A percentile compares a stretch with the other conserved stretches of the same genome.
phyloP scores from a whole-genome alignment of 2,888 invertebrate genomes.

The Cheilosia grossa region DNA sequence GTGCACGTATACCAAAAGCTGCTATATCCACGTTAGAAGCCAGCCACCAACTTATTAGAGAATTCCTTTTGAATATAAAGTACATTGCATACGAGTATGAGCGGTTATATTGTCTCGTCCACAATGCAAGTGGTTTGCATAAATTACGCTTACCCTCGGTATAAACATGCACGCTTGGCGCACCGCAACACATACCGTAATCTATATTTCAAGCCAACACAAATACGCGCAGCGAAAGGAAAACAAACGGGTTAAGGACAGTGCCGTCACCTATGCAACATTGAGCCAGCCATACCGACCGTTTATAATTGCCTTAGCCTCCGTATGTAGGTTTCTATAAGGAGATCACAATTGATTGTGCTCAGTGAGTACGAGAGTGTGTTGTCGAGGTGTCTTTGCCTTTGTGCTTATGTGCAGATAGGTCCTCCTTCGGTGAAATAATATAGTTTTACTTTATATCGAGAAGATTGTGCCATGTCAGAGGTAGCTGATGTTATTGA shows the following conservation, averaged over 20 bases:
- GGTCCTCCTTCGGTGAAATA: background rate
- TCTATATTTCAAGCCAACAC: slow-evolving; percentile 35
- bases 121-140: slow-evolving; percentile 70
- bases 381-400: background rate
- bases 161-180: background rate
- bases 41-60: slow-evolving; percentile 46
- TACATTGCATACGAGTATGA: slow-evolving; percentile 25
- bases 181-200: slow-evolving; percentile 20
- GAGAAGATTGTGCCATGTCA: slow-evolving; percentile 9
- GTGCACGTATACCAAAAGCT: slow-evolving; percentile 19
- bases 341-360: slow-evolving; percentile 15
- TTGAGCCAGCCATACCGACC: slow-evolving; percentile 30
- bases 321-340: slow-evolving; percentile 1
- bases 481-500: slow-evolving; percentile 24
- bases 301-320: slow-evolving; percentile 52
- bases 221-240: slow-evolving; percentile 37
- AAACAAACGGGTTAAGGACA: slow-evolving; percentile 64
- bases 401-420: slow-evolving; percentile 9
- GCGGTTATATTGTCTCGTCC: slow-evolving; percentile 61
- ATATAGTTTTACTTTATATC: slow-evolving; percentile 1
- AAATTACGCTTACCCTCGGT: slow-evolving; percentile 38
- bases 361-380: background rate
- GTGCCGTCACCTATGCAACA: slow-evolving; percentile 17
- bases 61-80: slow-evolving; percentile 61
- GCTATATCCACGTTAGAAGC: slow-evolving; percentile 31